Conservation (phyloP, 2,888 invertebrate species). For the Asteroscopus sphinx region DNA sequence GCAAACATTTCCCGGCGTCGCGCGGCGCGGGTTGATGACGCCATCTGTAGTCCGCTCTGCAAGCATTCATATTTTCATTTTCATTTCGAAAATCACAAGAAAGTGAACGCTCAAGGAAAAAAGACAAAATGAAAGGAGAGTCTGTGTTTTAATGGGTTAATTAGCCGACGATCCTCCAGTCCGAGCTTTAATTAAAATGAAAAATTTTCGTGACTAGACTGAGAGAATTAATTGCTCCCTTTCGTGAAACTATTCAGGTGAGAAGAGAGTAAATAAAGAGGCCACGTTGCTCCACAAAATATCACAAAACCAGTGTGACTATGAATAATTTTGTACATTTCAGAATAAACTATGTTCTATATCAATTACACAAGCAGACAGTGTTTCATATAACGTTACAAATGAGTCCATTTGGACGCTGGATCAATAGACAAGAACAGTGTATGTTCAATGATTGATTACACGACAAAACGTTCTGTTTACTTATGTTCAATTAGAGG, state of each 20-base stretch:
- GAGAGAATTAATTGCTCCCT: conserved; percentile 84
- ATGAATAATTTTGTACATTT: conserved; percentile 6
- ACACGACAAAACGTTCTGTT: conserved; percentile 51
- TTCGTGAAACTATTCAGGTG: conserved; percentile 87
- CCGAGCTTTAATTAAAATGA: conserved; percentile 88
- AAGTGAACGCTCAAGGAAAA: conserved; percentile 81
- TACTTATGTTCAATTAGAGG: conserved; percentile 60
- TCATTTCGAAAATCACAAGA: conserved; percentile 83
- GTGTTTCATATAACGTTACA: conserved; percentile 14
- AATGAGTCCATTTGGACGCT: conserved; percentile 32
- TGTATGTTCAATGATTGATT: conserved; percentile 54
- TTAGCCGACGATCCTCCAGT: conserved; percentile 87
- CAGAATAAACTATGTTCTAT: conserved; percentile 11
- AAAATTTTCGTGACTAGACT: conserved; percentile 88
- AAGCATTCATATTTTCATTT: conserved; percentile 63
- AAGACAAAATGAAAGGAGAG: conserved; percentile 84
- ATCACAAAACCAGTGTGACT: conserved; percentile 42
- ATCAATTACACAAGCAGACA: conserved; percentile 13
- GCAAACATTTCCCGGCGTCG: conserved; percentile 40
- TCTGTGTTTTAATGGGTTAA: conserved; percentile 89
- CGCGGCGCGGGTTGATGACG: conserved; percentile 14
- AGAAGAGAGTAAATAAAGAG: conserved; percentile 76
- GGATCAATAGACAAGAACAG: conserved; percentile 26
- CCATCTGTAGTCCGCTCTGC: conserved; percentile 36
- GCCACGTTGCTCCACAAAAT: conserved; percentile 58